Evolutionary conservation across 2,113 vertebrate species (phyloP), one percentile per base, ranked within the genome.

Genomic region (Leucopsar rothschildi): DNA sequence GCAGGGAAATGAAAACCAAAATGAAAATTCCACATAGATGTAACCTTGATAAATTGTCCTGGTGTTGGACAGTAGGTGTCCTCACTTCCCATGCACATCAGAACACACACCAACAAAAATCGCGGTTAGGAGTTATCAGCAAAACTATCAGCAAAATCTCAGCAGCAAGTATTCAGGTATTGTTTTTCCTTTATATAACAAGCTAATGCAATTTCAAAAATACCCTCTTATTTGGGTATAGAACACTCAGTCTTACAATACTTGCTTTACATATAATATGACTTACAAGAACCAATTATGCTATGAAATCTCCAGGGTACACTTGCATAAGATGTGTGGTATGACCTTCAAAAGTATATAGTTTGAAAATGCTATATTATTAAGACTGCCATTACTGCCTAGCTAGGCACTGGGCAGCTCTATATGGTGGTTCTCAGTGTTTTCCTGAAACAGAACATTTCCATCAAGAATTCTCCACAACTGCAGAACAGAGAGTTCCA

Each of bases 21-120:
- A 59, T 23, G 15, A 81, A 93, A 90, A 86, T 47, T 73, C 9
- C 33, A 19, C 20, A 15, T 2, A 73, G 29, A 39, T 10, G 11
- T 49, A 57, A 33, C 20, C 12, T 66, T 40, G 13, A 11, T 31
- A 59, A n/a, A 33, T 47, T 52, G 37, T 96, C 27, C 63, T 19
- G 3, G 12, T 10, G 10, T 40, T 7, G 40, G 64, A 80, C 90
- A 21, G 90, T 69, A 97, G 97, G 45, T 95, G 96, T 96, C 97
- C 91, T 76, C 39, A 2, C 55, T 92, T 65, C 39, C 85, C 73
- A 87, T 0, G 7, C 45, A 39, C 87, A 94, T 15, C 0, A 0
- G 8, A 82, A 22, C 21, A 50, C 22, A 75, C 12, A 24, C 27
- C 35, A 39, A 16, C 5, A 55, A 63, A 83, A 66, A 27, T 3